Evolutionary conservation across 37 sponge, comb jelly and placozoan genomes (phyloP).

Genomic region (Bolinopsis microptera): DNA sequence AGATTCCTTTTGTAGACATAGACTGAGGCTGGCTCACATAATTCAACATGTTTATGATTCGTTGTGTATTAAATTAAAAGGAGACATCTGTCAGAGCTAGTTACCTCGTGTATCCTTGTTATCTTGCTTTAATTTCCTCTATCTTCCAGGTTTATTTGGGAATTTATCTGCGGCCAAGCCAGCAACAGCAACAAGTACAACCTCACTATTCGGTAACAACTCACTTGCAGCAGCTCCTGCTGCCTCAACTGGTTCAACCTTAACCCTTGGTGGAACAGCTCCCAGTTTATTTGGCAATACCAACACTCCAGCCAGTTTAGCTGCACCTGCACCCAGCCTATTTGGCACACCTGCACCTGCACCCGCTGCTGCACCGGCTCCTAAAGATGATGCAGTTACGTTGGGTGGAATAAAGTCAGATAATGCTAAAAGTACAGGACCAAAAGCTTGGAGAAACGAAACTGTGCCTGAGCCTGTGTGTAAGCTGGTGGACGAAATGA

Average conservation of each 20-base stretch:
- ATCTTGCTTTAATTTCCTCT: no score
- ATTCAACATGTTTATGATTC: no score
- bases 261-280: neutral
- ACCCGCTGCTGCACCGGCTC: neutral
- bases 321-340: neutral
- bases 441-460: slow-evolving; percentile 61
- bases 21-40: no score
- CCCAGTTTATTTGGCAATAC: slow-evolving; percentile 16
- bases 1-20: no score
- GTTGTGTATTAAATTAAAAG: no score
- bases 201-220: slow-evolving; percentile 35
- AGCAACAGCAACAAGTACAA: neutral
- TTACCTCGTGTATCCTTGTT: no score
- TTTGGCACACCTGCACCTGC: neutral
- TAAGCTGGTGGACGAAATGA: slow-evolving; percentile 52
- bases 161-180: neutral
- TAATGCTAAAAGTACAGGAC: slow-evolving; percentile 37
- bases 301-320: neutral
- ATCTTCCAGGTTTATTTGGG: slow-evolving; percentile 52
- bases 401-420: slow-evolving; percentile 60
- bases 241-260: neutral
- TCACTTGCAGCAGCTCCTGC: neutral
- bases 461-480: slow-evolving; percentile 56
- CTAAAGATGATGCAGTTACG: slow-evolving; percentile 9
- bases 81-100: no score